Conservation (phyloP, 2,113 vertebrate genomes). For the Alligator mississippiensis region DNA sequence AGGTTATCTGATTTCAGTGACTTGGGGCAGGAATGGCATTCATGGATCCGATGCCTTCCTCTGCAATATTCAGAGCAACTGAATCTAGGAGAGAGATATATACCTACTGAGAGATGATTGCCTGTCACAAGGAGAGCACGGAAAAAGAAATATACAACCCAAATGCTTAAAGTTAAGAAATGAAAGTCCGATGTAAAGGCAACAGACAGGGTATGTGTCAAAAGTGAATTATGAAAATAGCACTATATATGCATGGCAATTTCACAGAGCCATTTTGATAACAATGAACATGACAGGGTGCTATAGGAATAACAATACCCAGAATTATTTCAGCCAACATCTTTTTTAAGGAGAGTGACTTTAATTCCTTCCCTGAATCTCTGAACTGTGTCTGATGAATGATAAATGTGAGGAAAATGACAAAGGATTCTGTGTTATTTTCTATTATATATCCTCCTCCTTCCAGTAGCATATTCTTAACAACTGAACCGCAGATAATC, state of each 20-base stretch:
- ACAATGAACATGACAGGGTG: neutral
- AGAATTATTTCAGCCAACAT: neutral
- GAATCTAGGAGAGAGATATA: neutral
- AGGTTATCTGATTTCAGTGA: neutral
- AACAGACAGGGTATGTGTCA: constrained; percentile 14
- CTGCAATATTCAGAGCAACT: neutral
- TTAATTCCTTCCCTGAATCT: neutral
- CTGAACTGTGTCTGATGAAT: neutral
- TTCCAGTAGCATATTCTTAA: constrained; percentile 27
- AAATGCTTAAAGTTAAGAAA: neutral
- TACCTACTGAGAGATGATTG: neutral
- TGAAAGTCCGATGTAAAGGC: constrained; percentile 15
- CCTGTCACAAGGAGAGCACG: neutral
- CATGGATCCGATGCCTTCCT: neutral
- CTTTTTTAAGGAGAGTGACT: constrained; percentile 23
- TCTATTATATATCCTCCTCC: neutral
- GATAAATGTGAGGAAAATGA: neutral
- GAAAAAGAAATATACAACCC: neutral
- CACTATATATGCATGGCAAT: neutral
- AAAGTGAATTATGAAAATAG: constrained; percentile 54
- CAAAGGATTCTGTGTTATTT: neutral
- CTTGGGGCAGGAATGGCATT: fast-evolving
- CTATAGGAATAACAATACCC: constrained; percentile 32
- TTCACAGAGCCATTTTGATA: constrained; percentile 11
- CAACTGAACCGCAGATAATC: constrained; percentile 50